Evolutionary conservation across 1,140 invertebrate species (phyloP).

Genomic region (Coelopa frigida): DNA sequence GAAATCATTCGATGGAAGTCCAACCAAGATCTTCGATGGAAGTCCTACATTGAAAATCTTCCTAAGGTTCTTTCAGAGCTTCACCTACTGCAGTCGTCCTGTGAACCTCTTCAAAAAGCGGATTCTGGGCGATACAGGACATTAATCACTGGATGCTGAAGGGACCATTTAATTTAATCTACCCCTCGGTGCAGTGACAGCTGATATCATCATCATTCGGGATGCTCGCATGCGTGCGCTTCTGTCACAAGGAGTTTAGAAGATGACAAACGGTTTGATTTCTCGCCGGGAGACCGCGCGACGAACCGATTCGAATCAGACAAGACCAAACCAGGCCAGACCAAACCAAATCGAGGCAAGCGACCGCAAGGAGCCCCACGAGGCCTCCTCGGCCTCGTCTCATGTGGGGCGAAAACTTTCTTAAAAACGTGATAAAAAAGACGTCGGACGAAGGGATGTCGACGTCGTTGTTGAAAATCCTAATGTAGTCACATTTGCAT

Average conservation of each 20-base stretch:
- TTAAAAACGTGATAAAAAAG: not conserved
- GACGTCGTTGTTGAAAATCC: constrained; percentile 35
- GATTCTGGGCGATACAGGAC: constrained; percentile 4
- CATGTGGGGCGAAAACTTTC: no score
- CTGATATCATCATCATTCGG: constrained; percentile 10
- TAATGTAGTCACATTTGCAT: constrained; percentile 43
- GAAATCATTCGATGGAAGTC: no score
- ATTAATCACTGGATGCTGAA: constrained; percentile 21
- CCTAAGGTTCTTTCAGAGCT: no score
- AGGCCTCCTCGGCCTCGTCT: no score
- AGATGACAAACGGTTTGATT: constrained; percentile 40
- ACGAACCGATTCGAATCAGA: not conserved
- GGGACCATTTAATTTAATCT: constrained; percentile 38
- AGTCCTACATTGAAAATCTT: no score
- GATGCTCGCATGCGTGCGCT: constrained; percentile 9
- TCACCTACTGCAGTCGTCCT: no score
- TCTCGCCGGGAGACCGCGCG: no score
- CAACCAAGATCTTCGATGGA: no score
- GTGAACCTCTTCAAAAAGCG: no score
- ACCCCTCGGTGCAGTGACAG: constrained; percentile 9
- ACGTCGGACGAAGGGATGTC: constrained; percentile 6
- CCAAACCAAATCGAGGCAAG: no score
- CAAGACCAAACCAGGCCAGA: no score
- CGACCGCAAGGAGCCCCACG: no score
- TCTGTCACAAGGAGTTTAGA: constrained; percentile 40